phyloP scores from a whole-genome alignment of 2,888 invertebrate species.

The Idaea biselata region DNA sequence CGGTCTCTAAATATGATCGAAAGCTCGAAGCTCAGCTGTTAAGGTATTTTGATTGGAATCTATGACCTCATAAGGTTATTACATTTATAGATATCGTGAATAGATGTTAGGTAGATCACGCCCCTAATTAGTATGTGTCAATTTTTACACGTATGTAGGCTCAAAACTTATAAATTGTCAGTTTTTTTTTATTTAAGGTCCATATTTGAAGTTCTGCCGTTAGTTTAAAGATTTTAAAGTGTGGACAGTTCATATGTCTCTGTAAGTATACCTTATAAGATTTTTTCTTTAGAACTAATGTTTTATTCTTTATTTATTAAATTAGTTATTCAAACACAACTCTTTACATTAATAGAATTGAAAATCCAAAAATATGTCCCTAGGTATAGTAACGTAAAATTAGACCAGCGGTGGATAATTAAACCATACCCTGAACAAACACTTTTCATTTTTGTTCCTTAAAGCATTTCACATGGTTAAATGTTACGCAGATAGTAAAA shows the following conservation, averaged over 20 bases:
- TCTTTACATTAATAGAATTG: no score
- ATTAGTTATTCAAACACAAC: neutral
- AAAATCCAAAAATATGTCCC: no score
- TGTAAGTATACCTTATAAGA: neutral
- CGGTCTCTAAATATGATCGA: constrained; percentile 36
- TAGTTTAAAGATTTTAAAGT: neutral
- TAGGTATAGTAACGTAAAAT: no score
- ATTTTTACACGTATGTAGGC: constrained; percentile 19
- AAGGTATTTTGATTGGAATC: constrained; percentile 61
- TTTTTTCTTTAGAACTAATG: neutral
- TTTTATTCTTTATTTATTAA: no score
- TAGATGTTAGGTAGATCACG: constrained; percentile 17
- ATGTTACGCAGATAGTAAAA: no score
- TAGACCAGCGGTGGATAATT: no score
- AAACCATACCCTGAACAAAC: no score
- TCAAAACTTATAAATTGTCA: constrained; percentile 2
- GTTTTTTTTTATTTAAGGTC: neutral
- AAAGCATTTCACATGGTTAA: no score
- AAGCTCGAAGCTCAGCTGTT: constrained; percentile 35
- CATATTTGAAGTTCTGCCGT: neutral
- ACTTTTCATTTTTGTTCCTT: no score
- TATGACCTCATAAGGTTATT: constrained; percentile 42
- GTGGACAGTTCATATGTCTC: neutral
- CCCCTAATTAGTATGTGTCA: constrained; percentile 33
- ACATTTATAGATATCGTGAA: constrained; percentile 38